These are phyloP conservation scores for Dendrolimus kikuchii DNA, from an alignment of 1,140 invertebrate genomes.

Conservation along the genomic window DNA sequence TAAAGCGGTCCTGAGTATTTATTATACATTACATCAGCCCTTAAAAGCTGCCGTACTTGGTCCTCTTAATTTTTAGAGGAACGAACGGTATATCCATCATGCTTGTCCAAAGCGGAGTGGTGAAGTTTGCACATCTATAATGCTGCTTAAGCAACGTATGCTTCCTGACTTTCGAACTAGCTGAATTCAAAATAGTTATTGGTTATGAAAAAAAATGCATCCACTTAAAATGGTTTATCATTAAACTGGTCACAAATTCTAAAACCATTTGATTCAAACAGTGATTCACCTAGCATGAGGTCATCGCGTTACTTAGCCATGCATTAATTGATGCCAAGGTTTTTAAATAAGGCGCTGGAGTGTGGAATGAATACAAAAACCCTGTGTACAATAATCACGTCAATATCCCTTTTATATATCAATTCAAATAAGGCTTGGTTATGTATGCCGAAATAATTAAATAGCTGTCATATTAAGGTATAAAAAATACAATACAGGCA, in stretches of 20 bases:
- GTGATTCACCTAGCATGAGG: constrained; percentile 32
- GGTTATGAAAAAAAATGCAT: not conserved
- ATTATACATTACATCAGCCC: no score
- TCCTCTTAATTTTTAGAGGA: no score
- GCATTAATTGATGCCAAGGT: constrained; percentile 38
- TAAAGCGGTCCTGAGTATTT: no score
- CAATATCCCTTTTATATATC: not conserved
- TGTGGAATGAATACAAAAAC: not conserved
- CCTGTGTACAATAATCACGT: not conserved
- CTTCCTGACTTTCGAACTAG: no score
- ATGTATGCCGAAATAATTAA: no score
- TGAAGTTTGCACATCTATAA: not conserved
- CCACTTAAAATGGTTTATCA: constrained; percentile 2
- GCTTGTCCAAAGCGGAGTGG: no score
- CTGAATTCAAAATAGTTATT: not conserved
- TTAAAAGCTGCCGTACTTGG: no score
- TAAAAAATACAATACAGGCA: no score
- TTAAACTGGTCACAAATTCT: constrained; percentile 12
- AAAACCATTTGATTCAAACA: constrained; percentile 4
- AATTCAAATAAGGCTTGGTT: no score
- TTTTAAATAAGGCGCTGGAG: constrained; percentile 10
- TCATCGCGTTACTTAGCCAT: constrained; percentile 24
- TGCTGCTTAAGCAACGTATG: no score
- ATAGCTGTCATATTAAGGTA: no score
- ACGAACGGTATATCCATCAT: no score